Percentiles rank a stretch among this genome's conserved stretches.
Evolutionary conservation across 2,888 invertebrate genomes (phyloP).

Genomic region (Patella caerulea): DNA sequence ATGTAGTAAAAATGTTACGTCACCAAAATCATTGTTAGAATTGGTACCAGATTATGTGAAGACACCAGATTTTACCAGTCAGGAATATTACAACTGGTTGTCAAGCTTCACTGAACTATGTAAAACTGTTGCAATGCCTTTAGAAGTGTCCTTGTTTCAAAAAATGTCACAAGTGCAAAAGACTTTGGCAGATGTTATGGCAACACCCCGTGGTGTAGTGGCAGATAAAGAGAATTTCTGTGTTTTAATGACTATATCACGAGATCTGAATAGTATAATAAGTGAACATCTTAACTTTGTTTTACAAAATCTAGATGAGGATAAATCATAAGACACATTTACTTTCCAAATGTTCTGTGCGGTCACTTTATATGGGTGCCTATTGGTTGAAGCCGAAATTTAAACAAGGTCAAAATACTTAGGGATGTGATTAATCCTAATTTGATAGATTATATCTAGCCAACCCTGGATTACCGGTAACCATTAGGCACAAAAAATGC

Average conservation of each 20-base stretch:
- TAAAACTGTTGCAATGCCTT: constrained; percentile 62
- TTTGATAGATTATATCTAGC: no score
- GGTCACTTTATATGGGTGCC: no score
- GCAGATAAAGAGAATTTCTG: constrained; percentile 64
- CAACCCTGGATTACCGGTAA: no score
- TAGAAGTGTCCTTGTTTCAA: constrained; percentile 61
- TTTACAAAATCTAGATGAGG: constrained; percentile 48
- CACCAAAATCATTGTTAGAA: background rate
- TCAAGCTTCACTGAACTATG: constrained; percentile 64
- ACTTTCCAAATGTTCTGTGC: no score
- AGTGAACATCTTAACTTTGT: constrained; percentile 63
- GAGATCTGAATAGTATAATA: constrained; percentile 61
- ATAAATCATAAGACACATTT: background rate
- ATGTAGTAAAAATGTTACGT: background rate
- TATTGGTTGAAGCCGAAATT: no score
- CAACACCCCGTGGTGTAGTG: constrained; percentile 63
- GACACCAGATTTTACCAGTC: constrained; percentile 65
- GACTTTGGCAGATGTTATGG: constrained; percentile 66
- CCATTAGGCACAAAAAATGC: no score
- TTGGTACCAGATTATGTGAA: constrained; percentile 50
- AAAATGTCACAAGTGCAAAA: constrained; percentile 69
- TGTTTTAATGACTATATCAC: constrained; percentile 65
- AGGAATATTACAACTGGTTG: constrained; percentile 68
- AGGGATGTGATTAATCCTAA: no score
- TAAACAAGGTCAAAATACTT: no score